Evolutionary conservation across 2,888 invertebrate species (phyloP).

Genomic region (Conus canariensis): DNA sequence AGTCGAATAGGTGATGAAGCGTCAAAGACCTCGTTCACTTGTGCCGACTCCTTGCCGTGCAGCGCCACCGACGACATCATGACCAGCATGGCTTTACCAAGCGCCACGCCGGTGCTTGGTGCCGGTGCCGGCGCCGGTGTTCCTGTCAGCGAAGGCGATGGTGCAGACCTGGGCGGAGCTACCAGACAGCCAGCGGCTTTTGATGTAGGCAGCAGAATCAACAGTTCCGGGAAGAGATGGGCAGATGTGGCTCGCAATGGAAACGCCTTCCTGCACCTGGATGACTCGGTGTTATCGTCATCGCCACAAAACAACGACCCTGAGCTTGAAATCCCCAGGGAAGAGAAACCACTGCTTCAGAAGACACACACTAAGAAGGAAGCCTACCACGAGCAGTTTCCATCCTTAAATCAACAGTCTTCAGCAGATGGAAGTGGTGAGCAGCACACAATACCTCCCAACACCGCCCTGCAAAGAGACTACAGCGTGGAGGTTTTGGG

Average conservation of each 20-base stretch:
- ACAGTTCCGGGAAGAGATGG: slow-evolving; percentile 47
- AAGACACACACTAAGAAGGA: neutral
- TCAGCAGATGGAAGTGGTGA: neutral
- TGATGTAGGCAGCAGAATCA: neutral
- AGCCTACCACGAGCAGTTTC: slow-evolving; percentile 25
- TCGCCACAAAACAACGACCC: neutral
- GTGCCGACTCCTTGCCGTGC: neutral
- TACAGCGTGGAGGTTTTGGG: neutral
- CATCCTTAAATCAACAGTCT: neutral
- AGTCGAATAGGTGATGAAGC: neutral
- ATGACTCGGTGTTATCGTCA: neutral
- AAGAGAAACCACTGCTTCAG: neutral
- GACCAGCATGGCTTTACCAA: neutral
- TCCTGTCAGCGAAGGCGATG: neutral
- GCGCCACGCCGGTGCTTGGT: neutral
- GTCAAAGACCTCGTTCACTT: neutral
- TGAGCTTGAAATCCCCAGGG: neutral
- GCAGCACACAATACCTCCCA: neutral
- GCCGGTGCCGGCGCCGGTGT: neutral
- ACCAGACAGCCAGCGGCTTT: neutral
- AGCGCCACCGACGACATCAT: neutral
- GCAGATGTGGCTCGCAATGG: slow-evolving; percentile 51
- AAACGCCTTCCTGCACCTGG: neutral
- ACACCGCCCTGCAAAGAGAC: neutral
- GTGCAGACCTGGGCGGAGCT: neutral